Evolutionary conservation across 1,140 invertebrate genomes (phyloP).

Genomic region (Saccostrea glomerata): DNA sequence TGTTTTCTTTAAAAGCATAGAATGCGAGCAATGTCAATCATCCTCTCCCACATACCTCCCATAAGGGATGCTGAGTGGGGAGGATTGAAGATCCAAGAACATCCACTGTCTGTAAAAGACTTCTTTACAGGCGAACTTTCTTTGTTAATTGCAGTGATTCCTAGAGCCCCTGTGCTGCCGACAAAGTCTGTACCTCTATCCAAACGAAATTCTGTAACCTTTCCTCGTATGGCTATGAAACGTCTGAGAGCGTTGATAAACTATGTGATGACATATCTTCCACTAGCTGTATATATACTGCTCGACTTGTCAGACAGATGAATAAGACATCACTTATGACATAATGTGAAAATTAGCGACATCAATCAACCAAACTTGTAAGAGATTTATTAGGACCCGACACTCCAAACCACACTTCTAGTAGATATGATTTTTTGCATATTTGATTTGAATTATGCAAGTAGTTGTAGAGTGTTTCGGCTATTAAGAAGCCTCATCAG

Average conservation of each 20-base stretch:
- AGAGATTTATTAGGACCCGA: slow-evolving; percentile 44
- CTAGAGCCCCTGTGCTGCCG: not conserved
- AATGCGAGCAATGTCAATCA: not conserved
- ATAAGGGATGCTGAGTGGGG: not conserved
- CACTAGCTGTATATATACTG: not conserved
- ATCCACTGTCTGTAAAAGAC: not conserved
- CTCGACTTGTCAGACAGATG: not conserved
- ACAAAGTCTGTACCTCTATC: not conserved
- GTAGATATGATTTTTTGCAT: too few species aligned
- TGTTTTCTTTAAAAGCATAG: slow-evolving; percentile 31
- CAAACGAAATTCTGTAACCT: not conserved
- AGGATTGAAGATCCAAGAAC: slow-evolving; percentile 9
- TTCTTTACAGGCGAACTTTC: not conserved
- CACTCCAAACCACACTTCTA: too few species aligned
- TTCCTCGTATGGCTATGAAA: not conserved
- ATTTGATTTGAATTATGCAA: too few species aligned
- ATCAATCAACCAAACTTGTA: too few species aligned
- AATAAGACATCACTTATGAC: too few species aligned
- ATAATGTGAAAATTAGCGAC: too few species aligned
- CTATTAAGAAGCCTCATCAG: too few species aligned
- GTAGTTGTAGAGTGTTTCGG: too few species aligned
- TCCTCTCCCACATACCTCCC: too few species aligned
- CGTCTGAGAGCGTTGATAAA: slow-evolving; percentile 1
- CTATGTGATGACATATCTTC: slow-evolving; percentile 19
- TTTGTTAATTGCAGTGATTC: not conserved